phyloP scores from a whole-genome alignment of 64 coral and sea anemone species.

The Montipora efflorescens region DNA sequence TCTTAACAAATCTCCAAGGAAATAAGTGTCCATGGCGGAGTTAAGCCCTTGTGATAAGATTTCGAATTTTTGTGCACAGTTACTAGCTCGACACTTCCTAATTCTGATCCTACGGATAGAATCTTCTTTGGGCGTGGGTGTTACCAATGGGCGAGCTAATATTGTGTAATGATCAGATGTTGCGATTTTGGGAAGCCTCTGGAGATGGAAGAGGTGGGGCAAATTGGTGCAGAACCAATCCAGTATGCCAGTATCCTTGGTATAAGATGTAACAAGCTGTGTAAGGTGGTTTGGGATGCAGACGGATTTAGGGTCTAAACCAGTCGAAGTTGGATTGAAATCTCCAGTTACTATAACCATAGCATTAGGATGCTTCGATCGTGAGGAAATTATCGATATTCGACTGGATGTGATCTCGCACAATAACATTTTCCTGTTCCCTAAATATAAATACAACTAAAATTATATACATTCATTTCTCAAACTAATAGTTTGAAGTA shows the following conservation, averaged over 20 bases:
- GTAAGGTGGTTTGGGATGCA: constrained; percentile 53
- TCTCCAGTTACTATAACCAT: constrained; percentile 40
- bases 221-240: constrained; percentile 62
- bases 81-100: no score
- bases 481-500: no score
- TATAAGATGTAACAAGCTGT: constrained; percentile 37
- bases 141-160: no score
- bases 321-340: constrained; percentile 56
- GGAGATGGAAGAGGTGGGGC: constrained; percentile 24
- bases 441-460: not conserved
- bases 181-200: constrained; percentile 40
- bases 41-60: no score
- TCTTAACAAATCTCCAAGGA: no score
- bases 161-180: constrained; percentile 20
- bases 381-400: not conserved
- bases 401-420: constrained; percentile 46
- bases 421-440: constrained; percentile 21
- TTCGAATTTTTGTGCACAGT: no score
- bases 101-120: no score
- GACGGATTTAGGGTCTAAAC: constrained; percentile 48
- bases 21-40: no score
- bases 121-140: no score
- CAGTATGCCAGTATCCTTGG: constrained; percentile 50
- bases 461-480: no score
- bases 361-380: constrained; percentile 29